Base-by-base conservation (phyloP, 2,888 invertebrate species). In the Parasteatoda lunata region DNA sequence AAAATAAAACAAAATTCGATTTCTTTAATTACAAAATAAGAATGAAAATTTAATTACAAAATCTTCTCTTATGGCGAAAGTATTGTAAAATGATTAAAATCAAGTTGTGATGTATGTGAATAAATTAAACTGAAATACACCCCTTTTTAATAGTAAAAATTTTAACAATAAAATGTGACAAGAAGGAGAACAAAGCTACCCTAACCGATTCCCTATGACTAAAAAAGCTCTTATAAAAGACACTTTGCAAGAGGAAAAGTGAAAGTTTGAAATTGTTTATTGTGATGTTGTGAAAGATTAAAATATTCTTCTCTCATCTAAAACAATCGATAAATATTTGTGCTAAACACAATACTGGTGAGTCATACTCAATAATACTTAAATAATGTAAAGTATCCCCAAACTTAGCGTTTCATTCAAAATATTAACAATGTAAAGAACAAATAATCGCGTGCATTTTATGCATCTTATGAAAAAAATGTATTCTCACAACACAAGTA, bases 311-410 rank as follows among this genome's bases (percentile, higher is more conserved):
- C 15, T 73, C 72, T 75, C 48, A 71, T 59, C 73, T 85, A 75
- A 84, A 84, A 85, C 68, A 85, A 79, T 47, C 64, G 65, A 77
- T 84, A 79, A 51, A 85, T 70, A 70, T 73, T 84, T 79, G 69
- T 78, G 73, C 79, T 79, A 52, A 79, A 78, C 75, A 70, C 69
- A 76, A 75, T 84, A 66, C 79, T 80, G 59, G 65, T 71, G 85
- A 80, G 85, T 80, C 80, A 85, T 66, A 85, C 77, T 85, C 85
- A 64, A 85, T 85, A 70, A 75, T 81, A 80, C 80, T 82, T 68
- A 64, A 76, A 85, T 80, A 77, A 84, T 65, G 70, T 5, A 85
- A 85, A 65, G 59, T 59, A 66, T 64, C 65, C 52, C 79, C 65
- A 76, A 77, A 71, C 70, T 64, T 64, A 71, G 47, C 69, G 52